Percentiles rank a stretch among this genome's conserved stretches.
Evolutionary conservation across 2,888 invertebrate species (phyloP).

Genomic region (Microchrysa polita): DNA sequence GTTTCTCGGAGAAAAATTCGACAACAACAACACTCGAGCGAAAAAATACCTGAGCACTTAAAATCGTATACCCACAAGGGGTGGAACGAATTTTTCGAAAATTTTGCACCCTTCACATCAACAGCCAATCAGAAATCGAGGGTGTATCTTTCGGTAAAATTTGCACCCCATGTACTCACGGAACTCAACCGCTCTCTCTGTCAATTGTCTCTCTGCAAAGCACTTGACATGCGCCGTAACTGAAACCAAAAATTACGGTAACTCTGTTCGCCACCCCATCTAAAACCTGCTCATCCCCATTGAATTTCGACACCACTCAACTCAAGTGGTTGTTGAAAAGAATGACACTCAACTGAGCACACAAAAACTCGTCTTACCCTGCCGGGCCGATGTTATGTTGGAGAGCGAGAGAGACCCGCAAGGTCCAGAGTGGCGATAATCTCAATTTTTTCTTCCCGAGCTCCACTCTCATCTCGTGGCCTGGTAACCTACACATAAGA

Average conservation of each 20-base stretch:
- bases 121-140: constrained; percentile 46
- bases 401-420: not conserved
- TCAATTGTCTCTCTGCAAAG: constrained; percentile 10
- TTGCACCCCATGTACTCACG: constrained; percentile 24
- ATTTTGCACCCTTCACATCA: not conserved
- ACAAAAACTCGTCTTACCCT: constrained; percentile 25
- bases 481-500: not conserved
- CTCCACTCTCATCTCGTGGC: constrained; percentile 33
- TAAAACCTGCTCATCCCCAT: not conserved
- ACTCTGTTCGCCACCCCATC: constrained; percentile 11
- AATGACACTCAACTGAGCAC: constrained; percentile 36
- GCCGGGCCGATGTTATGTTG: not conserved
- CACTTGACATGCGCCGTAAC: constrained; percentile 24
- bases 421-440: constrained; percentile 16
- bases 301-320: constrained; percentile 28
- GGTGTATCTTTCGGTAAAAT: constrained; percentile 44
- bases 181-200: not conserved
- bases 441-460: constrained; percentile 12
- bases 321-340: constrained; percentile 33
- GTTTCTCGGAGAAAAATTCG: no score
- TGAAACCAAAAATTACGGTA: not conserved
- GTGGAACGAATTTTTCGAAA: constrained; percentile 26
- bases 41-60: constrained; percentile 17
- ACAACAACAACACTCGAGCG: not conserved
- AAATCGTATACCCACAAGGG: not conserved